Evolutionary conservation across 2,888 invertebrate genomes (phyloP), one percentile per base, ranked within the genome.

Genomic region (Eupithecia vulgata): DNA sequence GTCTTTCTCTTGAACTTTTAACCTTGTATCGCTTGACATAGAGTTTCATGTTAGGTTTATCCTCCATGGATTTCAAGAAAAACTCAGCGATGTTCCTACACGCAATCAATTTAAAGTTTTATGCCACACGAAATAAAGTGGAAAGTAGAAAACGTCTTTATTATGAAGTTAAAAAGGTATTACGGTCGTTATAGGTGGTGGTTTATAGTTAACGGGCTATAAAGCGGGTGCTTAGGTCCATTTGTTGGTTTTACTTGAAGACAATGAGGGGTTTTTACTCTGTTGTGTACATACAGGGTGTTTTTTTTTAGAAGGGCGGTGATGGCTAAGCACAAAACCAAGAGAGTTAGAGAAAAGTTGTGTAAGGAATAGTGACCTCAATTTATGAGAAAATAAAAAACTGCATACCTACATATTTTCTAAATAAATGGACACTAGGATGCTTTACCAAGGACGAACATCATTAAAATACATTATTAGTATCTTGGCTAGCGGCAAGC

Each of bases 191-290:
- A 76, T 73, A 68, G 75, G 52, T 68, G 68, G 72, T 62, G 69
- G 70, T 76, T 76, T 72, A 75, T 76, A 76, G 76, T 78, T 76
- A 78, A 76, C 72, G 57, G 74, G 45, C 69, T 70, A 74, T 77
- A 79, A 77, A 79, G 67, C 64, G 62, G 59, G 37, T 78, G 65
- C 59, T 76, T 73, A 71, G 37, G 42, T 52, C 64, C 67, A 68
- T 69, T 57, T 68, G 68, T 74, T 68, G 65, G 62, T 72, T 73
- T 76, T 69, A 76, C 67, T 76, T 48, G 45, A 69, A 76, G 69
- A 78, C 75, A 76, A 75, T 76, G 64, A 57, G 66, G 35, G 69
- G 66, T 70, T 75, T 75, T 65, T 70, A 21, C 37, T 61, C 13
- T 66, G 25, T 40, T 37, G 1, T 40, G 17, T 13, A 15, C 13